Percentiles rank a stretch among this genome's conserved stretches.
These are phyloP conservation scores for Matsumyia berberina DNA, from an alignment of 2,888 invertebrate genomes.

Conservation along the genomic window DNA sequence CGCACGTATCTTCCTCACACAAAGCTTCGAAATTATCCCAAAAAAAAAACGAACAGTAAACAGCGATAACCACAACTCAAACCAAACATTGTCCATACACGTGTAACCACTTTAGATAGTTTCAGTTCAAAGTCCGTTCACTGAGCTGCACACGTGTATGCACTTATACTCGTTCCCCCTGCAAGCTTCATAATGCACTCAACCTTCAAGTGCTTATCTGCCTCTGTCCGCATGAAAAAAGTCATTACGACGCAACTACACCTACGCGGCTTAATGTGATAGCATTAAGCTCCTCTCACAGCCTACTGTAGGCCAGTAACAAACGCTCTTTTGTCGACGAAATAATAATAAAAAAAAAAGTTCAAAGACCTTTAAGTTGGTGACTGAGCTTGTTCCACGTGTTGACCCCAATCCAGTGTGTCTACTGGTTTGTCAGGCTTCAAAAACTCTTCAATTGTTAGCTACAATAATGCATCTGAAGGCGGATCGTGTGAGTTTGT, in stretches of 20 bases:
- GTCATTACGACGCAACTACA: slow-evolving; percentile 27
- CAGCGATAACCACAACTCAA: too few species aligned
- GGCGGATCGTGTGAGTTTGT: slow-evolving; percentile 26
- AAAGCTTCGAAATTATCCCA: background rate
- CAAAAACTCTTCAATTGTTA: slow-evolving; percentile 3
- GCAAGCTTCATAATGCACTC: slow-evolving; percentile 19
- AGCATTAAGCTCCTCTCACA: slow-evolving; percentile 41
- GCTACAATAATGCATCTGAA: slow-evolving; percentile 14
- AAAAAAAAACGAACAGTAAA: background rate
- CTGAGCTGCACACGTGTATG: slow-evolving; percentile 13
- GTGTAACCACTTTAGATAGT: slow-evolving; percentile 23
- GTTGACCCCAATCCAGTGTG: slow-evolving; percentile 62
- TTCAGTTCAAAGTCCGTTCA: slow-evolving; percentile 21
- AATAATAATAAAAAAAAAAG: slow-evolving; percentile 44
- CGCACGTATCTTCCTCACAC: background rate
- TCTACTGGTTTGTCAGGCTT: slow-evolving; percentile 12
- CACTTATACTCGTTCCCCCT: slow-evolving; percentile 3
- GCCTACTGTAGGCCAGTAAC: background rate
- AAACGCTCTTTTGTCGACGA: slow-evolving; percentile 35
- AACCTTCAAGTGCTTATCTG: slow-evolving; percentile 3
- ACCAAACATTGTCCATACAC: background rate
- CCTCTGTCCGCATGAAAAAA: slow-evolving; percentile 5
- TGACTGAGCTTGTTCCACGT: slow-evolving; percentile 63
- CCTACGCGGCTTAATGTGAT: slow-evolving; percentile 33
- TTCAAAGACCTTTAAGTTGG: slow-evolving; percentile 67